These are phyloP conservation scores for Drosophila jambulina DNA, from an alignment of 1,140 invertebrate species.

Conservation along the genomic window DNA sequence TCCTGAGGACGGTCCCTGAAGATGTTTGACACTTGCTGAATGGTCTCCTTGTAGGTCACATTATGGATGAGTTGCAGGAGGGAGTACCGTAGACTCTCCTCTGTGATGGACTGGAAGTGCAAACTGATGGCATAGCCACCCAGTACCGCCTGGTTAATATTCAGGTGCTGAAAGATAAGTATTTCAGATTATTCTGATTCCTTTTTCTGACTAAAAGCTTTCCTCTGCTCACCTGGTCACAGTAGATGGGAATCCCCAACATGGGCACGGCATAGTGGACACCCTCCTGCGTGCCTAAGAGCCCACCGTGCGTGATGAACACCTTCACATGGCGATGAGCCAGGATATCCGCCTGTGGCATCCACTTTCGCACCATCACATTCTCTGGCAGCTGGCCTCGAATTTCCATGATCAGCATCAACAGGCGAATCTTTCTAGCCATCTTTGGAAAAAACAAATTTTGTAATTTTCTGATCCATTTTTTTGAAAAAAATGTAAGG, in stretches of 20 bases:
- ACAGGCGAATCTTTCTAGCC: too few relatives aligned
- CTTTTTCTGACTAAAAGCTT: background rate
- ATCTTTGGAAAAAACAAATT: too few relatives aligned
- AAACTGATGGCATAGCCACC: constrained; percentile 76
- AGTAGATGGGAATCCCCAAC: constrained; percentile 88
- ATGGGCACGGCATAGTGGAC: constrained; percentile 88
- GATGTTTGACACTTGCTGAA: constrained; percentile 84
- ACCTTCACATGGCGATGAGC: constrained; percentile 87
- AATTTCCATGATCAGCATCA: too few relatives aligned
- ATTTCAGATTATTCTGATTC: background rate
- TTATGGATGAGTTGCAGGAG: constrained; percentile 85
- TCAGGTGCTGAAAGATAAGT: constrained; percentile 59
- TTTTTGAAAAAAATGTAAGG: too few relatives aligned
- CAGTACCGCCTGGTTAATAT: constrained; percentile 75
- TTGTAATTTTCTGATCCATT: too few relatives aligned
- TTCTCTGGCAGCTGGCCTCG: constrained; percentile 87
- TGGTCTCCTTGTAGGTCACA: constrained; percentile 82
- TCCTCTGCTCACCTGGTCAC: constrained; percentile 85
- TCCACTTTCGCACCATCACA: constrained; percentile 87
- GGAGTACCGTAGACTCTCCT: constrained; percentile 75
- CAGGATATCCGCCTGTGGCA: constrained; percentile 88
- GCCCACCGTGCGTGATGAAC: constrained; percentile 89
- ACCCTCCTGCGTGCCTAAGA: constrained; percentile 87
- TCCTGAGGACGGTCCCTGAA: constrained; percentile 86
- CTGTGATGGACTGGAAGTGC: constrained; percentile 78